phyloP scores from a whole-genome alignment of 2,888 invertebrate genomes.

The Cecidostiba fungosa region DNA sequence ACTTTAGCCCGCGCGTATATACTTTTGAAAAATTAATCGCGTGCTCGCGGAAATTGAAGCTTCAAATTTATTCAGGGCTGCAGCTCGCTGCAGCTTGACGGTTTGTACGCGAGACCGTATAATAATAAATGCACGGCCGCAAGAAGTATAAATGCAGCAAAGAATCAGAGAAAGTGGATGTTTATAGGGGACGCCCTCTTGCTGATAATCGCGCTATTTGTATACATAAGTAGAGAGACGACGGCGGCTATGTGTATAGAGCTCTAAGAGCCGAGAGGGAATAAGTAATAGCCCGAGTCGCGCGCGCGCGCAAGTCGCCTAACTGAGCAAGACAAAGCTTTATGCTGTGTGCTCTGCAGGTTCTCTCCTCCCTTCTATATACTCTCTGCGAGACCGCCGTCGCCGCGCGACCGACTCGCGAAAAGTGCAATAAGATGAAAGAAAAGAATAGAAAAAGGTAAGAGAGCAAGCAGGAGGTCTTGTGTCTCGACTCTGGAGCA shows the following conservation, averaged over 20 bases:
- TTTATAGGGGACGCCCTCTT: conserved; percentile 67
- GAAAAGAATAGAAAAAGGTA: not conserved
- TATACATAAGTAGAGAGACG: conserved; percentile 65
- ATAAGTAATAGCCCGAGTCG: conserved; percentile 13
- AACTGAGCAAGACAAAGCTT: conserved; percentile 2
- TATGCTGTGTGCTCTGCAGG: not conserved
- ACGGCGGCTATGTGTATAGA: conserved; percentile 38
- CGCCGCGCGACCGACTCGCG: not conserved
- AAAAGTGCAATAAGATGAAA: conserved; percentile 27
- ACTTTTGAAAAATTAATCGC: conserved; percentile 12
- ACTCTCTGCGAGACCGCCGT: too few relatives aligned
- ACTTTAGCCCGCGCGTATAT: not conserved
- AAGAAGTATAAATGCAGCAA: conserved; percentile 50
- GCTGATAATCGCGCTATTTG: conserved; percentile 57
- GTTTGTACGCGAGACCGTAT: too few relatives aligned
- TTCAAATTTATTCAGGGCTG: too few relatives aligned
- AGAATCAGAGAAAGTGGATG: conserved; percentile 70
- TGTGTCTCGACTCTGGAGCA: not conserved
- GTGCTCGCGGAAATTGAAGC: not conserved
- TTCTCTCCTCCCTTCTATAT: not conserved
- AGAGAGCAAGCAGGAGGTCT: not conserved
- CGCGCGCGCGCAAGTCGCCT: not conserved
- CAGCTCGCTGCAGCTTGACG: too few relatives aligned
- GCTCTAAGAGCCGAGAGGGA: conserved; percentile 10
- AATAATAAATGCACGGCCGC: too few relatives aligned